Percentiles rank a stretch among this genome's conserved stretches.
Conservation (phyloP, 2,113 vertebrate species). For the Ciconia stormi region DNA sequence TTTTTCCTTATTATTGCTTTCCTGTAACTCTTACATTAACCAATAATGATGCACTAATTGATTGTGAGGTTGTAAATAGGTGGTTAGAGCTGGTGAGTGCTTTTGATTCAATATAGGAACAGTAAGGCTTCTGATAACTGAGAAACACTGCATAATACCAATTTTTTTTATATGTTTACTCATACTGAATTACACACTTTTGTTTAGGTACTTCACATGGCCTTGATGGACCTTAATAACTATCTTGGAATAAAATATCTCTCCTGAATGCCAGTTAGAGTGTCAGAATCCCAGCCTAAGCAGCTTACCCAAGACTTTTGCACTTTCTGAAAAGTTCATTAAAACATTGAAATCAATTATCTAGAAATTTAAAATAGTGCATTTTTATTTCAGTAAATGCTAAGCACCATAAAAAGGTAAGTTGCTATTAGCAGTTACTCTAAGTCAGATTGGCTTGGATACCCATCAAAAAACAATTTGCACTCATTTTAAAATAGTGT, state of each 20-base stretch:
- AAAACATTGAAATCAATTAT: background rate
- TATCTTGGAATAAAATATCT: background rate
- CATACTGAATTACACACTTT: background rate
- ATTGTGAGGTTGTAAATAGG: background rate
- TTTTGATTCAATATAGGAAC: background rate
- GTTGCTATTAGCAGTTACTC: background rate
- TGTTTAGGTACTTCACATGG: background rate
- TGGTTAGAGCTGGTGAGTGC: background rate
- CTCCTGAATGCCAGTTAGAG: background rate
- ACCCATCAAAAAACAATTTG: background rate
- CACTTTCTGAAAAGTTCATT: conserved; percentile 35
- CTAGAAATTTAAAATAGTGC: conserved; percentile 5
- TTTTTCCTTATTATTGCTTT: conserved; percentile 15
- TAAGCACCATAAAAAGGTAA: background rate
- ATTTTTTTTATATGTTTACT: background rate
- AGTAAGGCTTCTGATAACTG: background rate
- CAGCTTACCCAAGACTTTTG: background rate
- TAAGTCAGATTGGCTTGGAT: background rate
- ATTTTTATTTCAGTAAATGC: conserved; percentile 50
- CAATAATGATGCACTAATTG: background rate
- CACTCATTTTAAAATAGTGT: background rate
- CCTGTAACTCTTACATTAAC: conserved; percentile 40
- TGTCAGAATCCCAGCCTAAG: background rate
- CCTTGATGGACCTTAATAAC: background rate
- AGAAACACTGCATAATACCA: background rate